Base-by-base conservation (phyloP, 2,888 invertebrate genomes). In the Dascillus cervinus region DNA sequence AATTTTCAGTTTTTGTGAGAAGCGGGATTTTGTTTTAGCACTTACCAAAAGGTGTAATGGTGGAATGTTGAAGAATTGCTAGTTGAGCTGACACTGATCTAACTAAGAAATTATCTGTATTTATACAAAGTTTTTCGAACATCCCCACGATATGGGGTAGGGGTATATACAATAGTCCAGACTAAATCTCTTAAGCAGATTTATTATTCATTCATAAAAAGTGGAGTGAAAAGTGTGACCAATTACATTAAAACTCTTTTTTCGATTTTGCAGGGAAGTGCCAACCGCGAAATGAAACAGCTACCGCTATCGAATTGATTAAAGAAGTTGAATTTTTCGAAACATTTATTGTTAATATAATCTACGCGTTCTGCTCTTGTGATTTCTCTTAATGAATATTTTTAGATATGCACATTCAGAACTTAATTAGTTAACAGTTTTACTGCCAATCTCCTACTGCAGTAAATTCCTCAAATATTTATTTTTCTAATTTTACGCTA, bases 141-240 rank as follows among this genome's bases (percentile, higher is more conserved):
- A 14, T 24, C 32, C 29, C 27, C 26, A 26, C 26, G 29, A 26
- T 12, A 31, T 22, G 19, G 29, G 12, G 28, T 29, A 21, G 15
- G 26, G 14, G n/a, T 13, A 23, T 26, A 32, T 21, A 13, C 22
- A 21, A 22, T 22, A 39, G 32, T 32, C 30, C 33, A 24, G 31
- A 27, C 24, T 32, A 39, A 36, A 35, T 32, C 17, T 17, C 17
- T 17, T 17, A 17, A 8, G 17, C 17, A 17, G 4, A 6, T 17
- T 6, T 17, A 6, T 4, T 4, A 17, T 17, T 17, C 8, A 8
- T 6, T 17, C 5, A 31, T 33, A 39, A 27, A 27, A 28, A 11
- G 24, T 23, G 31, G 37, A 45, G 41, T 38, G 43, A 45, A 42
- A 47, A 44, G 38, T 39, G 44, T 46, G 30, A 32, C 47, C 29